A percentile compares a stretch with the other conserved stretches of the same genome.
Evolutionary conservation across 2,113 vertebrate genomes (phyloP).

Genomic region (Euleptes europaea): DNA sequence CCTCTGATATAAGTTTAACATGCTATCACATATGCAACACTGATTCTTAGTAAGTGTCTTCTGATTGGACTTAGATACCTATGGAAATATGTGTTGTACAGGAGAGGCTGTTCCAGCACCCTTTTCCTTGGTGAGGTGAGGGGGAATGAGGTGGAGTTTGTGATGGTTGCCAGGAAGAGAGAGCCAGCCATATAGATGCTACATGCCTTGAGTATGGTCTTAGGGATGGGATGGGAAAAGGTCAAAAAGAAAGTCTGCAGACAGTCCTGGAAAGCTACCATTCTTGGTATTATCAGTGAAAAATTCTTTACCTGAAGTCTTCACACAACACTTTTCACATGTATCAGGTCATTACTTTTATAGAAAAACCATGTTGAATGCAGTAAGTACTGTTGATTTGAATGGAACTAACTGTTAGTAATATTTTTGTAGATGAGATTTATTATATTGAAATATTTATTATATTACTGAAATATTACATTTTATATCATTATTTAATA

Average conservation of each 20-base stretch:
- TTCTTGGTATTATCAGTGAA: neutral
- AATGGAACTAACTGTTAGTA: no score
- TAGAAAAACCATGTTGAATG: no score
- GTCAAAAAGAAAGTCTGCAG: neutral
- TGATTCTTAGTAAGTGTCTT: neutral
- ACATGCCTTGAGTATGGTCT: no score
- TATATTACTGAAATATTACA: neutral
- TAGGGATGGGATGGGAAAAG: no score
- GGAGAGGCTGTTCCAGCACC: neutral
- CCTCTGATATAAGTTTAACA: neutral
- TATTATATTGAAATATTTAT: neutral
- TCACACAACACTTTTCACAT: neutral
- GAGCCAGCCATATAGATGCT: no score
- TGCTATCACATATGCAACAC: neutral
- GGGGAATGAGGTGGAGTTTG: no score
- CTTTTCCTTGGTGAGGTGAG: no score
- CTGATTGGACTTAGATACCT: neutral
- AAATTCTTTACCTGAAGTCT: neutral
- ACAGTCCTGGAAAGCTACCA: neutral
- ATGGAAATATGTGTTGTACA: neutral
- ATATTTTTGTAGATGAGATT: no score
- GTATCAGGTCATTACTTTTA: neutral
- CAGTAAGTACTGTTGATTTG: no score
- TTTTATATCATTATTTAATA: conserved; percentile 3
- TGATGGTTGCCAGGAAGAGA: no score